A percentile compares a stretch with the other conserved stretches of the same genome.
Evolutionary conservation across 2,113 vertebrate genomes (phyloP).

Genomic region (Corapipo altera): DNA sequence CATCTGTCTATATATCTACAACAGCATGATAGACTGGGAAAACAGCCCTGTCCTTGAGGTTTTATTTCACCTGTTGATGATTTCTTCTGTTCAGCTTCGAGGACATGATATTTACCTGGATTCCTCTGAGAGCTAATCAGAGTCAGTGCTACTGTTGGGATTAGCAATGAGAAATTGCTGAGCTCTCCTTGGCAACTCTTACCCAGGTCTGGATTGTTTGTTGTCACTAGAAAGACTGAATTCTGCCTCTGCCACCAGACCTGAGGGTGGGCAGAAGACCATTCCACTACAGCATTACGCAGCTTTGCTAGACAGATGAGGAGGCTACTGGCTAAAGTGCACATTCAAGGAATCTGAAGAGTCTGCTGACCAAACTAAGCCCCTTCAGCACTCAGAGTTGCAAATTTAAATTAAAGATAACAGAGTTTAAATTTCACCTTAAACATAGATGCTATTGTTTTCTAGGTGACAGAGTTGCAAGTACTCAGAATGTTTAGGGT

Average conservation of each 20-base stretch:
- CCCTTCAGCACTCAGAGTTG: not conserved
- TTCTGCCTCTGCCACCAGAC: not conserved
- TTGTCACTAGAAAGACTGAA: not conserved
- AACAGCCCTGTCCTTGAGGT: not conserved
- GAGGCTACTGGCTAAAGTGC: not conserved
- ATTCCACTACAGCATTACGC: rapidly evolving
- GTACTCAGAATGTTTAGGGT: not conserved
- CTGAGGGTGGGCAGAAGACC: not conserved
- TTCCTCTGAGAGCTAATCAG: constrained; percentile 47
- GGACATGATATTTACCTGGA: not conserved
- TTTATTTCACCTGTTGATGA: not conserved
- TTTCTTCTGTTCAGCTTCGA: not conserved
- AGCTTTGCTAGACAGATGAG: not conserved
- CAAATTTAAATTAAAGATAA: not conserved
- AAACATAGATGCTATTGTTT: not conserved
- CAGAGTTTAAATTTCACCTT: not conserved
- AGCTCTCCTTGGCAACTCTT: constrained; percentile 22
- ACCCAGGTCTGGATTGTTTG: not conserved
- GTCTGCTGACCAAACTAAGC: not conserved
- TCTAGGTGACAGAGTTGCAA: not conserved
- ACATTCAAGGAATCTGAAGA: not conserved
- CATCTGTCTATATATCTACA: not conserved
- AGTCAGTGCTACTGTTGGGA: not conserved
- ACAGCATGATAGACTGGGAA: not conserved
- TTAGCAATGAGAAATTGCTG: not conserved